Percentiles rank a stretch among this genome's conserved stretches.
phyloP scores from a whole-genome alignment of 2,888 invertebrate species.

The Tyria jacobaeae region DNA sequence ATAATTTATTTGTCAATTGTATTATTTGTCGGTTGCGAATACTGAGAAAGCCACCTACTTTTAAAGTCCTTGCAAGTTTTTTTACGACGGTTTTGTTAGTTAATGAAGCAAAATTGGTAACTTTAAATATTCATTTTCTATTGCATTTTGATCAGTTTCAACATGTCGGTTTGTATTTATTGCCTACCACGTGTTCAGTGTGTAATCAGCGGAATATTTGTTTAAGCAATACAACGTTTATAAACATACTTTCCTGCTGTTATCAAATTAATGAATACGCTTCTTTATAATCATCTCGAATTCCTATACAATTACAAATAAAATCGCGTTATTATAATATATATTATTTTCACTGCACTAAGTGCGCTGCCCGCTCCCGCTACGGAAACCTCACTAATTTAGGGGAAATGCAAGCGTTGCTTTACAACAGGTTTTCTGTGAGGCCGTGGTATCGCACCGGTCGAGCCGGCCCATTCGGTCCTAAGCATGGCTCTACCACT shows the following conservation, averaged over 20 bases:
- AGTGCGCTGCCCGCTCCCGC: too few species aligned
- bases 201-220: neutral
- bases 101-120: neutral
- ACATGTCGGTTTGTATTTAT: neutral
- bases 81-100: neutral
- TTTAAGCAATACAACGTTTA: neutral
- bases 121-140: neutral
- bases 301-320: neutral
- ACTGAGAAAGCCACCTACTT: neutral
- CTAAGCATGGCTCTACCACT: too few species aligned
- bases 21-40: neutral
- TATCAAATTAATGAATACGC: neutral
- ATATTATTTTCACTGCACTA: neutral
- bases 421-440: too few species aligned
- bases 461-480: too few species aligned
- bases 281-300: neutral
- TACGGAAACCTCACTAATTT: too few species aligned
- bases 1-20: conserved; percentile 1
- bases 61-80: conserved; percentile 10
- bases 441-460: too few species aligned
- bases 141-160: neutral
- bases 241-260: neutral
- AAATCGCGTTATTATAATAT: neutral
- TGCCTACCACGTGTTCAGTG: neutral
- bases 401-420: too few species aligned